phyloP scores from a whole-genome alignment of 2,113 vertebrate species.

The western clawed frog (Xenopus tropicalis) region DNA sequence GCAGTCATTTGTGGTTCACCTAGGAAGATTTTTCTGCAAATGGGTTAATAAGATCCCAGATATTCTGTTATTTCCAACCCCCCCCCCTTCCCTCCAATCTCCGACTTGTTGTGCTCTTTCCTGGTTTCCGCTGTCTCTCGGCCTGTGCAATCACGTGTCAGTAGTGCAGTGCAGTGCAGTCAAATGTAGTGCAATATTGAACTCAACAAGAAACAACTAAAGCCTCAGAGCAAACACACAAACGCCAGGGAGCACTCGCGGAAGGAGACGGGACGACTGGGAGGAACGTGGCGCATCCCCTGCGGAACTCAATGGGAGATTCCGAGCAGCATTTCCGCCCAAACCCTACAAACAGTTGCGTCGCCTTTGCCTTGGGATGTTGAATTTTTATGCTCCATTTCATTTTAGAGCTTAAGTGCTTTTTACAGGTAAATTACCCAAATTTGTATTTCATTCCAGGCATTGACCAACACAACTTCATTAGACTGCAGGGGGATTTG shows the following conservation, averaged over 20 bases:
- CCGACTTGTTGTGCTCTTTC: neutral
- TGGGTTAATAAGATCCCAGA: conserved; percentile 14
- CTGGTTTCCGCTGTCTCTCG: conserved; percentile 51
- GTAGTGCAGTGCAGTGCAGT: conserved; percentile 78
- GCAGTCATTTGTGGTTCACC: conserved; percentile 13
- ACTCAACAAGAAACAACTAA: conserved; percentile 39
- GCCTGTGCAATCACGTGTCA: conserved; percentile 68
- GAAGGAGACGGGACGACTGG: conserved; percentile 40
- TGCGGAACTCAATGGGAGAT: neutral
- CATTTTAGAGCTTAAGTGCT: too few species aligned
- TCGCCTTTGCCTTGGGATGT: neutral
- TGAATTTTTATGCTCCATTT: too few species aligned
- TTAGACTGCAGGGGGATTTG: too few species aligned
- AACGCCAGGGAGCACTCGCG: conserved; percentile 57
- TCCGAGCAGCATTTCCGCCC: neutral
- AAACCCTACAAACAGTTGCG: neutral
- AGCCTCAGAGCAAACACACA: conserved; percentile 61
- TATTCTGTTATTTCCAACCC: neutral
- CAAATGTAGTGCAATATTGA: conserved; percentile 74
- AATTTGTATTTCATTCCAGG: too few species aligned
- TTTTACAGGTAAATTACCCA: too few species aligned
- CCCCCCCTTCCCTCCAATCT: neutral
- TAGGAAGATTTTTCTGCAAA: conserved; percentile 33
- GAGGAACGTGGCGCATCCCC: neutral
- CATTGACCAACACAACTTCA: too few species aligned